Conservation (phyloP, 2,113 vertebrate species). For the Pteruthius melanotis region DNA sequence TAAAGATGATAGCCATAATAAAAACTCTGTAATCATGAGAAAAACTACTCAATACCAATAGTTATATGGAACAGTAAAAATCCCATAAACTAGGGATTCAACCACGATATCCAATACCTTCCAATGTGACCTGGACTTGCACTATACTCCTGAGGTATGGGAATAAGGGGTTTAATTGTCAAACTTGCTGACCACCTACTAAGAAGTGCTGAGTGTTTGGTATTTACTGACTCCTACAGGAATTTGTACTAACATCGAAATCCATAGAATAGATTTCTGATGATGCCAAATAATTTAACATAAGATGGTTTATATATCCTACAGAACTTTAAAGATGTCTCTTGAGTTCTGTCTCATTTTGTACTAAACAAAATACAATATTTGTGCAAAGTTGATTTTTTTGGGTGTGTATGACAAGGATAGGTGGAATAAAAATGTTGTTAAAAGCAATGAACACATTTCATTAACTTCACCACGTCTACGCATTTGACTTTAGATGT, state of each 20-base stretch:
- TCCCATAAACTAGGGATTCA: not conserved
- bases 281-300: not conserved
- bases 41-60: not conserved
- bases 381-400: not conserved
- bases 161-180: not conserved
- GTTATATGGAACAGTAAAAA: not conserved
- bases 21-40: not conserved
- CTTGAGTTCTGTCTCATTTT: not conserved
- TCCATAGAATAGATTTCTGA: not conserved
- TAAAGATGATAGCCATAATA: not conserved
- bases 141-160: not conserved
- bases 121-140: not conserved
- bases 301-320: not conserved
- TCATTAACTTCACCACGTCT: not conserved
- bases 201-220: not conserved
- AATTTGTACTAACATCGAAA: not conserved
- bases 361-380: not conserved
- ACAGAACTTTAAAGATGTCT: not conserved
- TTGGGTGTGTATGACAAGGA: not conserved
- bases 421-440: not conserved
- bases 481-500: not conserved
- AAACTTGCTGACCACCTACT: not conserved
- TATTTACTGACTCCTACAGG: not conserved
- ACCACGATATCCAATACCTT: accelerated
- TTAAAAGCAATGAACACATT: not conserved